Base-by-base conservation (phyloP, 1,140 invertebrate species). In the Eriocheir sinensis region DNA sequence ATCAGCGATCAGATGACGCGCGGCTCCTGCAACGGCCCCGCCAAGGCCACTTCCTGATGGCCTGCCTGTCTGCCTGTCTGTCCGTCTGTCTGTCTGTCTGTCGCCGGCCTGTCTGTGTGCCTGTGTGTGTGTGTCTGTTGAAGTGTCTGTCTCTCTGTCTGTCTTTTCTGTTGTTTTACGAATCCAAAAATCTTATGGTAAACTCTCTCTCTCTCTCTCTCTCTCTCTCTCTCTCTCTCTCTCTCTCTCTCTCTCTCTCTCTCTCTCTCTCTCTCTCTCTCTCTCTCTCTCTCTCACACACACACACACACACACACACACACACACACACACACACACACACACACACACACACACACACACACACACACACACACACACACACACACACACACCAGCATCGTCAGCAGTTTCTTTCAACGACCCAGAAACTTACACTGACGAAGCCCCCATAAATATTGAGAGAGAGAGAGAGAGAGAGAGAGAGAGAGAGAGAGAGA, bases 1-100 rank as follows among this genome's bases (percentile, higher is more conserved):
- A 93, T 93, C 92, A 93, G 72, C 48, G 92, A 88, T 93, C 83
- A 93, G 92, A 93, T 93, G 92, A 93, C 85, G n/a, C 27, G 85
- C 80, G 44, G 88, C 83, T 88, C 15, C 48, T 36, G 30, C 92
- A 88, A 86, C 53, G 32, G 83, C 53, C 44, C 92, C 48, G n/a
- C 32, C 44, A 93, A 89, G 83, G 83, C 38, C 92, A 48, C 30
- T 40, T 53, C 12, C n/a, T 89, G 6, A 8, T 38, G 83, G n/a
- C n/a, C n/a, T 38, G 36, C 38, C 90, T 79, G 30, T 44, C 48
- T 89, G 44, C 34, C 27, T 91, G 32, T 17, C 41, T 44, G 40
- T 30, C n/a, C n/a, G 36, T 86, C 90, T 79, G 30, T 44, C 48
- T 89, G 44, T 72, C 27, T 91, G 32, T 17, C 41, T 44, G 40